Conservation (phyloP, 2,888 invertebrate genomes). For the Mesodorylaimus sp. region DNA sequence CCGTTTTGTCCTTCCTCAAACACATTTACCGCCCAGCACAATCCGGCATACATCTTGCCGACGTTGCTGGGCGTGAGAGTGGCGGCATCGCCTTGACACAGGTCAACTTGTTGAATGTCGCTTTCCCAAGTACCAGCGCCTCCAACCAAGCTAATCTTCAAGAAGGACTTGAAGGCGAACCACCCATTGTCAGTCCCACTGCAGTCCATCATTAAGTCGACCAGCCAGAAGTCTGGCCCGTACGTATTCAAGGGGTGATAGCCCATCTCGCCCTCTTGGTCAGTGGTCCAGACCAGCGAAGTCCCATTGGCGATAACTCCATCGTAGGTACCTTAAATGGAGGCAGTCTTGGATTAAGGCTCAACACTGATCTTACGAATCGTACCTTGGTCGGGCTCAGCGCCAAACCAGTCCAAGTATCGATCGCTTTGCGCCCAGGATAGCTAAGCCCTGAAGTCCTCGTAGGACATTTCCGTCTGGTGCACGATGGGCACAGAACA, state of each 20-base stretch:
- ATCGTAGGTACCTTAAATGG: constrained; percentile 24
- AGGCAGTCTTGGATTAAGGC: too few relatives aligned
- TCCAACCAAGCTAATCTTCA: too few relatives aligned
- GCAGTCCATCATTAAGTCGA: constrained; percentile 35
- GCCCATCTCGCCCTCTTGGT: constrained; percentile 20
- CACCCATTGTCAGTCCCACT: constrained; percentile 30
- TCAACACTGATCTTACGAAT: too few relatives aligned
- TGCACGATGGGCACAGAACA: not conserved
- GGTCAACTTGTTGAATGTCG: not conserved
- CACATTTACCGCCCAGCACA: too few relatives aligned
- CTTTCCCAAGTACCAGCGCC: not conserved
- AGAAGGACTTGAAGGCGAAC: constrained; percentile 37
- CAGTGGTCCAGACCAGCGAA: constrained; percentile 24
- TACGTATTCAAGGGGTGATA: constrained; percentile 29
- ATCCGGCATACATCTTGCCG: too few relatives aligned
- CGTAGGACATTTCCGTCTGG: not conserved
- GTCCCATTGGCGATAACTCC: constrained; percentile 20
- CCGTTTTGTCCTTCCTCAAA: too few relatives aligned
- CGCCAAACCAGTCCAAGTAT: not conserved
- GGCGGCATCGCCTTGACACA: too few relatives aligned
- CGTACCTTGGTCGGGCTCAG: not conserved
- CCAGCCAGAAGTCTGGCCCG: constrained; percentile 34
- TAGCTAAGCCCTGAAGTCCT: not conserved
- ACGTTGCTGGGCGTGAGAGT: too few relatives aligned
- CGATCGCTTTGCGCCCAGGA: not conserved